A percentile compares a stretch with the other conserved stretches of the same genome.
These are phyloP conservation scores for Elgaria multicarinata DNA, from an alignment of 2,113 vertebrate genomes.

Conservation along the genomic window DNA sequence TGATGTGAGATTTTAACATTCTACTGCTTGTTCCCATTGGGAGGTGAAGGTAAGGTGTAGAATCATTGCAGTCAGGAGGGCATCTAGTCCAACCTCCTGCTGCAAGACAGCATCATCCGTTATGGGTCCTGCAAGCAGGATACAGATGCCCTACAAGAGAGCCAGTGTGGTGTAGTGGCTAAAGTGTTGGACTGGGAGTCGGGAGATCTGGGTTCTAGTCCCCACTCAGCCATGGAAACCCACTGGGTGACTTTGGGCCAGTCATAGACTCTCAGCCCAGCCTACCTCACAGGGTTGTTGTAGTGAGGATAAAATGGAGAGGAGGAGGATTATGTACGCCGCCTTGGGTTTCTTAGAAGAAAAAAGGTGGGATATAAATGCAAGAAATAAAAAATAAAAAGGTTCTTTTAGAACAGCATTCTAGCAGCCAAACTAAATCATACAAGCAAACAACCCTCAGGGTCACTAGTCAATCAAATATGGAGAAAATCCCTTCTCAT, in stretches of 20 bases:
- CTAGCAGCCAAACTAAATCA: not conserved
- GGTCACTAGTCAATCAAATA: not conserved
- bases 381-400: too few species aligned
- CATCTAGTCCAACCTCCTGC: not conserved
- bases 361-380: too few species aligned
- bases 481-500: not conserved
- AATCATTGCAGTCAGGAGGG: not conserved
- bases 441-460: not conserved
- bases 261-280: too few species aligned
- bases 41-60: not conserved
- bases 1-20: not conserved
- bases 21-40: not conserved
- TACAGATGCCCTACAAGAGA: not conserved
- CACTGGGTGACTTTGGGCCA: too few species aligned
- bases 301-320: too few species aligned
- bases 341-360: too few species aligned
- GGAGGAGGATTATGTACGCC: too few species aligned
- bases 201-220: too few species aligned
- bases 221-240: too few species aligned
- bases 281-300: too few species aligned
- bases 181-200: too few species aligned
- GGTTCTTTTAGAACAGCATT: not conserved
- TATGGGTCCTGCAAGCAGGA: not conserved
- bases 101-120: not conserved
- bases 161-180: too few species aligned